phyloP scores from a whole-genome alignment of 37 sponge, comb jelly and placozoan species.

The Crambe crambe region DNA sequence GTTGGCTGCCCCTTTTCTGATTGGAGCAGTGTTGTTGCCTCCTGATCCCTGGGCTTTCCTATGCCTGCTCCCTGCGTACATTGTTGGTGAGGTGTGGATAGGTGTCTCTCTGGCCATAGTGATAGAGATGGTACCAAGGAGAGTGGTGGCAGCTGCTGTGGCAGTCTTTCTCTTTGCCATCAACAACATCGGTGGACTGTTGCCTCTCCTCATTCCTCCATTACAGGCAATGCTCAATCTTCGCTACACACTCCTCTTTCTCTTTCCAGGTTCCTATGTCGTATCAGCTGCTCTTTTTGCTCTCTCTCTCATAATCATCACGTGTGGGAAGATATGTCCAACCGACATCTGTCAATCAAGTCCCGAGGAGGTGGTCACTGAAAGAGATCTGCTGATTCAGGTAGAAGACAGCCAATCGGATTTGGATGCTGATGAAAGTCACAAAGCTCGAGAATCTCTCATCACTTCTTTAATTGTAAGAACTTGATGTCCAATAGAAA shows the following conservation, averaged over 20 bases:
- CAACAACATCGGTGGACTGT: slow-evolving; percentile 64
- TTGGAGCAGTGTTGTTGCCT: slow-evolving; percentile 58
- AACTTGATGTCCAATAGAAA: no score
- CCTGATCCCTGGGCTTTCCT: slow-evolving; percentile 75
- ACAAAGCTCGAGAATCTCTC: background rate
- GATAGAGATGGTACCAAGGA: slow-evolving; percentile 60
- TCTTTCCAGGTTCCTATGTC: slow-evolving; percentile 67
- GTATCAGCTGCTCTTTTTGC: slow-evolving; percentile 55
- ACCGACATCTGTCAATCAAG: no score
- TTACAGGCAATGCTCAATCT: slow-evolving; percentile 27
- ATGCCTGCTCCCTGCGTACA: slow-evolving; percentile 66
- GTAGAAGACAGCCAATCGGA: background rate
- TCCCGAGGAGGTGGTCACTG: no score
- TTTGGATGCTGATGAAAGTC: background rate
- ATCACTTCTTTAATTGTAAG: no score
- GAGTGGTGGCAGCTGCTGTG: slow-evolving; percentile 43
- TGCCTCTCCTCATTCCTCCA: slow-evolving; percentile 47
- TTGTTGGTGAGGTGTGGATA: slow-evolving; percentile 87
- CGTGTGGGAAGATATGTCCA: background rate
- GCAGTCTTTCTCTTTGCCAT: slow-evolving; percentile 77
- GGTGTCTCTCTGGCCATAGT: slow-evolving; percentile 81
- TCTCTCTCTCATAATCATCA: background rate
- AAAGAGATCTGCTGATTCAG: background rate
- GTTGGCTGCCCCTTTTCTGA: slow-evolving; percentile 72
- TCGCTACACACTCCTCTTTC: slow-evolving; percentile 47